Conservation (phyloP, 1,140 invertebrate species). For the Pogonomyrmex californicus region DNA sequence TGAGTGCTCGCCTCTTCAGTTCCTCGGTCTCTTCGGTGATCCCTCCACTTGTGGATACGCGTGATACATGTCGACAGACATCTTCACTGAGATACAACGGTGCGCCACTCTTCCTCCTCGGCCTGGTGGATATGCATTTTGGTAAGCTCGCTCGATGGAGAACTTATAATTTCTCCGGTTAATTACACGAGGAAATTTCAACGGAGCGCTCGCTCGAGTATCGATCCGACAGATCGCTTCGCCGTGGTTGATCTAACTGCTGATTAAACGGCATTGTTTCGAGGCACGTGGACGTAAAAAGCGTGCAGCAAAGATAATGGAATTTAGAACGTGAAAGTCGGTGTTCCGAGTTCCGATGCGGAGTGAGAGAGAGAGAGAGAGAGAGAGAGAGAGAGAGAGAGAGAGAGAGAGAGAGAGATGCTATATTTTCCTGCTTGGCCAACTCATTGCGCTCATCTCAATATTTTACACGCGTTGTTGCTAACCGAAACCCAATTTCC, state of each 20-base stretch:
- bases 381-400: slow-evolving; percentile 18
- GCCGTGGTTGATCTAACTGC: neutral
- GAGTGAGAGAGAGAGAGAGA: slow-evolving; percentile 5
- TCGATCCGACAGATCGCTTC: neutral
- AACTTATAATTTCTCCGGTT: neutral
- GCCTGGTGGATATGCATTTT: slow-evolving; percentile 71
- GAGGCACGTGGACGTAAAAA: slow-evolving; percentile 20
- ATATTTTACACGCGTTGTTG: neutral
- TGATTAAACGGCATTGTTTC: slow-evolving; percentile 19
- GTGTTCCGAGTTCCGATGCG: slow-evolving; percentile 24
- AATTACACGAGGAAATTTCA: neutral
- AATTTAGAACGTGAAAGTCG: slow-evolving; percentile 57
- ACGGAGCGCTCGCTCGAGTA: too few relatives aligned
- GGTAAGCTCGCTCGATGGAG: slow-evolving; percentile 52
- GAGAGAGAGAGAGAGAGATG: slow-evolving; percentile 28
- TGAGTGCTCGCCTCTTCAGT: neutral
- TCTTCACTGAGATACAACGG: slow-evolving; percentile 29
- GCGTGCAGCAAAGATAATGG: slow-evolving; percentile 8
- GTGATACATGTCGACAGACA: slow-evolving; percentile 12
- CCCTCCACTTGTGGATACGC: slow-evolving; percentile 34
- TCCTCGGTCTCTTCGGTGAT: neutral
- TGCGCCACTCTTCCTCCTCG: slow-evolving; percentile 3
- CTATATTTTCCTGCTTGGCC: neutral
- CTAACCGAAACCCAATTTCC: slow-evolving; percentile 20
- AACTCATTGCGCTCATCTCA: slow-evolving; percentile 2